Conservation (phyloP, 2,113 vertebrate genomes). For the Falco punctatus region DNA sequence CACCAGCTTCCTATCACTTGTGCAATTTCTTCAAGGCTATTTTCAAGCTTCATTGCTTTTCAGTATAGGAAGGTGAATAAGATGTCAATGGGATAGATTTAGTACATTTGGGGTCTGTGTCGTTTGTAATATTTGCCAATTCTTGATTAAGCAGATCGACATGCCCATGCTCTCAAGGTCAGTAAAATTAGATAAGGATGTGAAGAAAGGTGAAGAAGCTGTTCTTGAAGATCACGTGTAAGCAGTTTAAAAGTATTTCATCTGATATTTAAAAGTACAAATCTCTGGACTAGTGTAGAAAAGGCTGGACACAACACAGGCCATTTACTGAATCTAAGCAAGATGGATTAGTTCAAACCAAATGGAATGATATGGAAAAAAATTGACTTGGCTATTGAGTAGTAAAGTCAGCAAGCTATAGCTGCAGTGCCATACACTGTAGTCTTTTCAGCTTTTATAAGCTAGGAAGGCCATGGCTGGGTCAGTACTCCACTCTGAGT, state of each 20-base stretch:
- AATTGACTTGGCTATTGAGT: background rate
- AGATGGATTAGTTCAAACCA: background rate
- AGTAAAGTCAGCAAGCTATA: background rate
- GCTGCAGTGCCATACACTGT: background rate
- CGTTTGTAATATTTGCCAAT: constrained; percentile 65
- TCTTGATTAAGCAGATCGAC: constrained; percentile 59
- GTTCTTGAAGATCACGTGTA: constrained; percentile 53
- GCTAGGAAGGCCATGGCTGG: background rate
- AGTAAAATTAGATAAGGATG: constrained; percentile 55
- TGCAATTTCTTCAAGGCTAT: constrained; percentile 22
- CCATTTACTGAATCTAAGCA: background rate
- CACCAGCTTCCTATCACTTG: background rate
- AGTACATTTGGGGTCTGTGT: background rate
- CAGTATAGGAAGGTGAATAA: constrained; percentile 33
- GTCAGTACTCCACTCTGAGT: background rate
- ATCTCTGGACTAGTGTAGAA: background rate
- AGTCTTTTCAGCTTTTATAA: background rate
- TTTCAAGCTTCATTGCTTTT: constrained; percentile 56
- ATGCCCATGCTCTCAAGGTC: constrained; percentile 50
- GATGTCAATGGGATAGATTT: constrained; percentile 53
- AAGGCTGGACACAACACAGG: background rate
- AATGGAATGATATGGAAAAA: background rate
- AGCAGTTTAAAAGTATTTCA: constrained; percentile 7
- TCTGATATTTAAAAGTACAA: constrained; percentile 26
- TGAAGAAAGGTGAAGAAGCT: constrained; percentile 30